Percentiles rank a stretch among this genome's conserved stretches.
Conservation (phyloP, 2,797 vertebrate species). For the Paguma larvata region DNA sequence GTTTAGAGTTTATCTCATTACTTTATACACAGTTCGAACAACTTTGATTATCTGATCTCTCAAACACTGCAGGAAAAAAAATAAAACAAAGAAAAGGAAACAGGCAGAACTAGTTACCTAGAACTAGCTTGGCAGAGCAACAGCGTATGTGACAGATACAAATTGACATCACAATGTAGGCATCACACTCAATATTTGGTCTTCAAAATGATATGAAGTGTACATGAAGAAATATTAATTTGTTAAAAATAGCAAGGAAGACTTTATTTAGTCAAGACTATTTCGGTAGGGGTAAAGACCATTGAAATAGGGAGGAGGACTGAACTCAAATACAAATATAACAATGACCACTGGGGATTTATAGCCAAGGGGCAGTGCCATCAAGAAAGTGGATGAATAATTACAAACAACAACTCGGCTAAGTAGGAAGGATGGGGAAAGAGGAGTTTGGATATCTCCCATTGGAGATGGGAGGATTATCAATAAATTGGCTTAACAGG, state of each 20-base stretch:
- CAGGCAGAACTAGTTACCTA: neutral
- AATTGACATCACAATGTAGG: neutral
- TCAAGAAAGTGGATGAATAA: neutral
- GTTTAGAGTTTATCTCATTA: conserved; percentile 46
- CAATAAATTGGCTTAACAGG: neutral
- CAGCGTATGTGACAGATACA: neutral
- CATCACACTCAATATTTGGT: too few species aligned
- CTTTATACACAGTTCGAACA: neutral
- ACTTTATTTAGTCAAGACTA: neutral
- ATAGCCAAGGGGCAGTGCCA: neutral
- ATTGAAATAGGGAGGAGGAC: neutral
- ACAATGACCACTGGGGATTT: neutral
- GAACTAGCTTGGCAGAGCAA: neutral
- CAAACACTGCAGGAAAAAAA: neutral
- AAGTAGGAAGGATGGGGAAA: fast-evolving
- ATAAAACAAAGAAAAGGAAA: neutral
- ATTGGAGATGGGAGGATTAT: neutral
- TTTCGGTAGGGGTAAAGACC: neutral
- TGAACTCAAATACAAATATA: neutral
- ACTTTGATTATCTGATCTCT: conserved; percentile 35
- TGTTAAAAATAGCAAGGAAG: neutral
- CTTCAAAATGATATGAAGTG: neutral
- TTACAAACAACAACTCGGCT: neutral
- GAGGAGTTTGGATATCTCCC: fast-evolving
- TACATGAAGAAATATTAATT: neutral